Base-by-base conservation (phyloP, 2,797 vertebrate species). In the Eospalax fontanierii region DNA sequence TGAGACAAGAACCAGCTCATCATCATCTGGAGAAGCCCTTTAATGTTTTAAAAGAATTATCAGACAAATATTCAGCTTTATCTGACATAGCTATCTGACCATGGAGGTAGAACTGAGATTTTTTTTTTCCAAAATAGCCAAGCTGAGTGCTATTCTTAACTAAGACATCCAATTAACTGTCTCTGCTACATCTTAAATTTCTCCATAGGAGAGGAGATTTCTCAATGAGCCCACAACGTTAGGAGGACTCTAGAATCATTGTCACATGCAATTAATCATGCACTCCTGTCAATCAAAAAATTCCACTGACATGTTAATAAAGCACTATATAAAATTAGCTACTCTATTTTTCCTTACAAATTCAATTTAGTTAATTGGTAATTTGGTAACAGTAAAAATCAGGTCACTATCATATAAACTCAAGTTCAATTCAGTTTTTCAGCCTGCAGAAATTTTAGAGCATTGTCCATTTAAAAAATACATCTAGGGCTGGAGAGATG, bases 351-450 rank as follows among this genome's bases (percentile, higher is more conserved):
- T 65, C 16, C 50, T 86, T 90, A 88, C 88, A 83, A 80, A 83
- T 68, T 35, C 33, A 89, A 81, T 22, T 24, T 54, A 61, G 38
- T 80, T 83, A 61, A 63, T 19, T 40, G 66, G 33, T 21, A 61
- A 87, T 79, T 85, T 38, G 82, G n/a, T 75, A 87, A 96, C 87
- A 95, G 80, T 88, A 71, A 93, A 87, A 97, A 38, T 35, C 33
- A 57, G 90, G 63, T 65, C 16, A 35, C 46, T 54, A 86, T 22
- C 38, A 54, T 28, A 70, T 14, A 87, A 92, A 68, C 6, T 11
- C 33, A 87, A 75, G 3, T 9, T 90, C 63, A 74, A 78, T 93
- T 75, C 5, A 54, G 19, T 24, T 46, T 54, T 82, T 82, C 30
- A 35, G 38, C 19, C 35, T 43, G 8, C 4, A 74, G 70, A 61